Conservation (phyloP, 2,888 invertebrate genomes). For the Lordiphosa andalusiaca region DNA sequence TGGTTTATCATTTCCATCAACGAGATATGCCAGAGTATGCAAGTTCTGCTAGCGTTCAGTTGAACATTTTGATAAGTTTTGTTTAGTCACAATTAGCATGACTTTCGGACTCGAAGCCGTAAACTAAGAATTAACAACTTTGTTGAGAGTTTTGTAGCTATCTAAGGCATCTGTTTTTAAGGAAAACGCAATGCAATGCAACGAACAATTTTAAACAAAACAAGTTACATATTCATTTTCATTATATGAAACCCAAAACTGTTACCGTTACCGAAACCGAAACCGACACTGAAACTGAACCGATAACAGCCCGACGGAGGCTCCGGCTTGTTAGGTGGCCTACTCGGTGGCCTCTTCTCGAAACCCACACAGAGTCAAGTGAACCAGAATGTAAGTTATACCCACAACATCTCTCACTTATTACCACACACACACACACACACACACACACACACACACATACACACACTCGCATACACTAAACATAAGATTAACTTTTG, state of each 20-base stretch:
- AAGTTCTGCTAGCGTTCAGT: conserved; percentile 46
- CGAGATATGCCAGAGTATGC: conserved; percentile 51
- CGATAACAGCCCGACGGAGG: conserved; percentile 77
- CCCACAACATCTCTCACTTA: conserved; percentile 67
- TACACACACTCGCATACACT: conserved; percentile 15
- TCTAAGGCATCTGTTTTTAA: conserved; percentile 49
- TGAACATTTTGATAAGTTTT: conserved; percentile 26
- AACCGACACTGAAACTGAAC: conserved; percentile 29
- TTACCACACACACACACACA: conserved; percentile 30
- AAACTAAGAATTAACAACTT: conserved; percentile 27
- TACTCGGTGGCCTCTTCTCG: conserved; percentile 80
- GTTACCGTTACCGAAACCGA: conserved; percentile 58
- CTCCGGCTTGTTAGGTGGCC: conserved; percentile 79
- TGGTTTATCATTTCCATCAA: conserved; percentile 27
- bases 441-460: conserved; percentile 5
- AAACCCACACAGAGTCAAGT: conserved; percentile 79
- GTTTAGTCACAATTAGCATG: conserved; percentile 55
- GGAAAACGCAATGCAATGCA: conserved; percentile 52
- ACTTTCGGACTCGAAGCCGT: conserved; percentile 46
- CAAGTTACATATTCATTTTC: conserved; percentile 74
- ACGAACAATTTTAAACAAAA: conserved; percentile 73
- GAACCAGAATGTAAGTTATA: conserved; percentile 79
- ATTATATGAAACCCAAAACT: conserved; percentile 67
- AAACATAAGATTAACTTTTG: conserved; percentile 41
- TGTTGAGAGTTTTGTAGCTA: conserved; percentile 43